Evolutionary conservation across 2,113 vertebrate genomes (phyloP), one percentile per base, ranked within the genome.

Genomic region (Pipra filicauda): DNA sequence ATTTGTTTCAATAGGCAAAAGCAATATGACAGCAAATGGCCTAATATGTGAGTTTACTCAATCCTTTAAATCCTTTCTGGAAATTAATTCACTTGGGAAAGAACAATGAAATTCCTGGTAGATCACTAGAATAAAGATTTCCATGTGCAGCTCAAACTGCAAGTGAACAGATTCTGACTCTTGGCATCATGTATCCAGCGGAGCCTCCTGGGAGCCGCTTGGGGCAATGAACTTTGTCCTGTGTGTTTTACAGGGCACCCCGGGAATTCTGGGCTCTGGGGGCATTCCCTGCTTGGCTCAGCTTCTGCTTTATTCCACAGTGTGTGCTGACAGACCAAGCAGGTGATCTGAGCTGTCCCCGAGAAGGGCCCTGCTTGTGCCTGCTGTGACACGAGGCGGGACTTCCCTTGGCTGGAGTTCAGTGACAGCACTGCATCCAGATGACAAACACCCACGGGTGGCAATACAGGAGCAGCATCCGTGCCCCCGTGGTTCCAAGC

Each of bases 221-320:
- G 61, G 52, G 62, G 33, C 0, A 1, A 44, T n/a, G 44, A 51
- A 2, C 27, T 19, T 10, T 20, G 6, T 4, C 6, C 0, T 2
- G 49, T 26, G 12, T 21, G 30, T 79, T 73, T n/a, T 16, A 23
- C 37, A 12, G 15, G 23, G 24, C 52, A 35, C 30, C n/a, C 51
- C 18, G 15, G 59, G n/a, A 69, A 16, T 31, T 61, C 20, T 24
- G 52, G n/a, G 54, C 62, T 39, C 54, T n/a, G 33, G 12, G 55
- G 55, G 24, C 11, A 15, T 48, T 62, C 54, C 39, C 41, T 49
- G 41, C n/a, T 61, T 46, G 39, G 23, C 77, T 89, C 54, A 61
- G 39, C 46, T 27, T 43, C 26, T 49, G 35, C 67, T n/a, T 83
- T 62, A 19, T 54, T 69, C 39, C 2, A 0, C 72, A 64, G 21